phyloP scores from a whole-genome alignment of 1,140 invertebrate species.

The Prorops nasuta region DNA sequence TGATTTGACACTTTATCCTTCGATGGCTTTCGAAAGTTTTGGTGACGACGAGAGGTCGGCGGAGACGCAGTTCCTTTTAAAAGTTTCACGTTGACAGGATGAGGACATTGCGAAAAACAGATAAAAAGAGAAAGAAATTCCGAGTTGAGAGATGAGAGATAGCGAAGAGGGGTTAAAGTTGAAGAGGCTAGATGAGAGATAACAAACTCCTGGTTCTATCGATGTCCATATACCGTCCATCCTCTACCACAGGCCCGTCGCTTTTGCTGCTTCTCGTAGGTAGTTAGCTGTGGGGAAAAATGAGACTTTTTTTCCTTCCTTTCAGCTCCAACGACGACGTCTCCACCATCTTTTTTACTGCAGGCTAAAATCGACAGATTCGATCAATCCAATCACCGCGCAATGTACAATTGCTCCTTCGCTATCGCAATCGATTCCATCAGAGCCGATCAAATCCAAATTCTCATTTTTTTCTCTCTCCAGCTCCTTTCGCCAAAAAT shows the following conservation, averaged over 20 bases:
- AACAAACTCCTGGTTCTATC: constrained; percentile 25
- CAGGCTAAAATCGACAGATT: no score
- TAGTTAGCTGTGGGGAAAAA: neutral
- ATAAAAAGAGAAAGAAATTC: constrained; percentile 26
- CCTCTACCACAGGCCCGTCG: neutral
- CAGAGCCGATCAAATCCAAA: neutral
- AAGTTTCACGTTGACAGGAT: constrained; percentile 17
- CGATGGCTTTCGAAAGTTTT: constrained; percentile 6
- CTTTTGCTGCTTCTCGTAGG: no score
- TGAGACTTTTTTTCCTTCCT: no score
- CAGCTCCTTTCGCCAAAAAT: no score
- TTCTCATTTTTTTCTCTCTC: neutral
- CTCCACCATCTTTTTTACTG: no score
- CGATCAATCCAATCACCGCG: no score
- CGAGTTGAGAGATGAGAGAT: constrained; percentile 16
- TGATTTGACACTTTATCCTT: constrained; percentile 2
- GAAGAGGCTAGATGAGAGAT: constrained; percentile 24
- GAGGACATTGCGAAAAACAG: constrained; percentile 14
- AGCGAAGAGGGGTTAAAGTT: constrained; percentile 11
- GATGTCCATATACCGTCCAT: neutral
- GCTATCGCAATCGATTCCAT: neutral
- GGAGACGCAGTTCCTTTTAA: neutral
- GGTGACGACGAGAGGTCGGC: neutral
- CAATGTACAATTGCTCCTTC: no score
- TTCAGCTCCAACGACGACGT: no score